phyloP scores from a whole-genome alignment of 2,113 vertebrate species.

The Corythornis vintsioides region DNA sequence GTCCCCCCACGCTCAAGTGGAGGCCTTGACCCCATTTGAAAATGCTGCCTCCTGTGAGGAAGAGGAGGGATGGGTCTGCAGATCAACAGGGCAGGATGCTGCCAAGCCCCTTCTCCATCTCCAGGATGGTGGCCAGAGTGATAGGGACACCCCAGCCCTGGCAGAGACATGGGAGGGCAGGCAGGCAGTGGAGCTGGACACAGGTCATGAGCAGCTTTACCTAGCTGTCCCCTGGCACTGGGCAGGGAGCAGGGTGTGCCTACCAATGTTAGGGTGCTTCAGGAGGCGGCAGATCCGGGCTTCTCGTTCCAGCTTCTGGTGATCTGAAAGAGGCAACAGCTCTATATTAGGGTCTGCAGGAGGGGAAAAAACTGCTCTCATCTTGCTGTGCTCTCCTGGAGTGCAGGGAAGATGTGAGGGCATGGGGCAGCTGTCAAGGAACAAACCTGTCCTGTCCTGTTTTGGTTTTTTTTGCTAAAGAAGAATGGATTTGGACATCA shows the following conservation, averaged over 20 bases:
- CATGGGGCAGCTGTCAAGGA: neutral
- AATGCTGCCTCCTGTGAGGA: neutral
- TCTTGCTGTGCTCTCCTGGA: neutral
- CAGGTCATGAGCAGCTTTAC: fast-evolving
- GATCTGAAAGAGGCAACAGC: conserved; percentile 77
- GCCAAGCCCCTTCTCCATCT: neutral
- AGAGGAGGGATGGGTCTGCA: neutral
- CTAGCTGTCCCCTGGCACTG: fast-evolving
- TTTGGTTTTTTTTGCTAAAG: neutral
- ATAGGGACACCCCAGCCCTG: fast-evolving
- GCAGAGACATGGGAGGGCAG: fast-evolving
- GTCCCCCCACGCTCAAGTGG: fast-evolving
- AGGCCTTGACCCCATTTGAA: neutral
- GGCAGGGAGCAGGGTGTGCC: neutral
- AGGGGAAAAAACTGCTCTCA: neutral
- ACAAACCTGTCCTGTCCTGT: neutral
- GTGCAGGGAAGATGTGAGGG: neutral
- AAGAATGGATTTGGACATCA: fast-evolving
- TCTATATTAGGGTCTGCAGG: neutral
- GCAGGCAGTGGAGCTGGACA: fast-evolving
- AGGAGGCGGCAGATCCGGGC: conserved; percentile 94
- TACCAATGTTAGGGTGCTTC: conserved; percentile 95
- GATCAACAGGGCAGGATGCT: neutral
- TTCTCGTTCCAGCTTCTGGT: conserved; percentile 95
- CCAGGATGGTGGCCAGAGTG: fast-evolving